Evolutionary conservation across 1,140 invertebrate genomes (phyloP), one percentile per base, ranked within the genome.

Genomic region (Scaptomyza graminum): DNA sequence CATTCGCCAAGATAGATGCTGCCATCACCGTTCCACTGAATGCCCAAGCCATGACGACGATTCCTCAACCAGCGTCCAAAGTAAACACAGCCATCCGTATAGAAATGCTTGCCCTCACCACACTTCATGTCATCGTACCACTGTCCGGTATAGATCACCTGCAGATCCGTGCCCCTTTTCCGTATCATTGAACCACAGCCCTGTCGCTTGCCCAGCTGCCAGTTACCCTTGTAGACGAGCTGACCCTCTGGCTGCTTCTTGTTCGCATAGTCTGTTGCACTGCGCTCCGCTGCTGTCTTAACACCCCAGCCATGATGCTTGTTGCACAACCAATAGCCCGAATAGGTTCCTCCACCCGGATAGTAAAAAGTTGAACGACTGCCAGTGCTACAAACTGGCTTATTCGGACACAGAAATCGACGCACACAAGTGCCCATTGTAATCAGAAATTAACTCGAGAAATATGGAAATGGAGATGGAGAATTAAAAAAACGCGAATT

Each of bases 1-100:
- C 93, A 93, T 18, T 74, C 70, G 4, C 94, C 94, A 56, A 93
- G 89, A 73, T 94, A 94, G 74, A 92, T 94, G 25, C 80, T 76
- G 0, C 93, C 92, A 77, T 93, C 84, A 0, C 47, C 59, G 62
- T 93, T 92, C 94, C 93, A 94, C 69, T 93, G 92, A 28, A 92
- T 90, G 5, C 95, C 95, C 69, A 94, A 92, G 1, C 95, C 95
- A 57, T 95, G 90, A 12, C 94, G 91, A 71, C 93, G 93, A 66
- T 94, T 93, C n/a, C 52, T 56, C 15, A 83, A 66, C 94, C 94
- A 94, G n/a, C 84, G 56, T 3, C 88, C 90, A 46, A 84, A 91
- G 74, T 90, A 91, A 5, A 90, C 72, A 31, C 79, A 76, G 0
- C 90, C 90, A 47, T 91, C 79, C 1, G 68, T 4, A 66, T 90